Conservation (phyloP, 1,140 invertebrate species). For the Drosophila varians region DNA sequence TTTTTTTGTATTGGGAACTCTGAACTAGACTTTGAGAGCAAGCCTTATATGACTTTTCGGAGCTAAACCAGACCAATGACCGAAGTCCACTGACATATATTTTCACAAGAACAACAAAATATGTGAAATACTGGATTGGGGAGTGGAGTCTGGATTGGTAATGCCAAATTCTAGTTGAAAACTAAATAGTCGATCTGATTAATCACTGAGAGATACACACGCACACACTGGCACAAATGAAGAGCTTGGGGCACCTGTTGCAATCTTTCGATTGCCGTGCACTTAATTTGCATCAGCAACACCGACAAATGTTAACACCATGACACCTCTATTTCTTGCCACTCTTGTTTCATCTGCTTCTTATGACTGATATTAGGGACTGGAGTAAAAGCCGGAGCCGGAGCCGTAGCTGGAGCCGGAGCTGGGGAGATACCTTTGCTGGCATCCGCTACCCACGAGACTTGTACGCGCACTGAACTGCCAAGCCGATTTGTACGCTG, state of each 20-base stretch:
- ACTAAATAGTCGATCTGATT: conserved; percentile 18
- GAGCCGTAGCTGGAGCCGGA: conserved; percentile 5
- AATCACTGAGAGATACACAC: conserved; percentile 24
- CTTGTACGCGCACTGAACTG: conserved; percentile 83
- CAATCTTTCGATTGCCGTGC: conserved; percentile 67
- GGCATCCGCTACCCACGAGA: conserved; percentile 83
- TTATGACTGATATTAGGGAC: conserved; percentile 34
- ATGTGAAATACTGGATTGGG: not conserved
- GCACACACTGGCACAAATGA: conserved; percentile 24
- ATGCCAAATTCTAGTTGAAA: conserved; percentile 1
- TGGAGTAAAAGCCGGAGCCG: conserved; percentile 6
- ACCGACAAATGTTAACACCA: conserved; percentile 55
- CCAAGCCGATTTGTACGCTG: conserved; percentile 58
- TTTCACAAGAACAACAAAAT: no score
- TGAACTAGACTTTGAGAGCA: not conserved
- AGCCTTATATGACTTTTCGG: not conserved
- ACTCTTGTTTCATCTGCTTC: conserved; percentile 30
- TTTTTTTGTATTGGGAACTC: not conserved
- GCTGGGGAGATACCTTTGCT: conserved; percentile 65
- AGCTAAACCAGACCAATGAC: not conserved
- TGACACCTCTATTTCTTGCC: conserved; percentile 64
- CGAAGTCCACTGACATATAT: not conserved
- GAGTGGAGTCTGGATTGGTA: not conserved
- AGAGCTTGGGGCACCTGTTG: conserved; percentile 61
- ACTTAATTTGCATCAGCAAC: conserved; percentile 60